A percentile compares a stretch with the other conserved stretches of the same genome.
Evolutionary conservation across 2,797 vertebrate species (phyloP).

Genomic region (Rhynchonycteris naso): DNA sequence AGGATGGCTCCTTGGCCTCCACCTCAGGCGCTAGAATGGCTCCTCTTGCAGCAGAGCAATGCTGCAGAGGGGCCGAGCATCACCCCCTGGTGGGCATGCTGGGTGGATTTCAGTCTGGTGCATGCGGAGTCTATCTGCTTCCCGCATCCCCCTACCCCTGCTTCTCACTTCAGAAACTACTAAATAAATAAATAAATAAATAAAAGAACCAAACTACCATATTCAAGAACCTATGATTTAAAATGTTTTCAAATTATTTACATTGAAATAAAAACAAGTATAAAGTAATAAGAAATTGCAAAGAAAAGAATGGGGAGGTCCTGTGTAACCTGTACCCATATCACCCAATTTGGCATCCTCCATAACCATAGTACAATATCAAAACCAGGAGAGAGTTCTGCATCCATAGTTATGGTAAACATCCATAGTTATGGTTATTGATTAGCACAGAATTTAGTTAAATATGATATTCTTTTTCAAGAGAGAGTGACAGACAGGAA

Average conservation of each 20-base stretch:
- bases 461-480: not conserved
- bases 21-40: too few species aligned
- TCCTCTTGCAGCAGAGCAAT: too few species aligned
- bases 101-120: too few species aligned
- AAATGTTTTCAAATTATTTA: not conserved
- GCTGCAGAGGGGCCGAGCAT: too few species aligned
- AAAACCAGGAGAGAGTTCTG: not conserved
- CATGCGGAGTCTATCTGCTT: too few species aligned
- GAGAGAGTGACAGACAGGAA: too few species aligned
- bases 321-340: not conserved
- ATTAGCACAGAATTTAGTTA: not conserved
- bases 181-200: too few species aligned
- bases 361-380: not conserved
- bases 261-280: slow-evolving; percentile 3
- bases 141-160: too few species aligned
- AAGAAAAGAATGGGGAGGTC: not conserved
- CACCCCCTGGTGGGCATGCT: too few species aligned
- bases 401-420: not conserved
- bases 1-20: too few species aligned
- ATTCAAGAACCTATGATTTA: not conserved
- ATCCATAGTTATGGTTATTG: not conserved
- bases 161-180: too few species aligned
- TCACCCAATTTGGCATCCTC: not conserved
- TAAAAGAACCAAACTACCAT: not conserved
- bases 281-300: not conserved